Conservation (phyloP, 2,888 invertebrate genomes). For the Acrobasis repandana region DNA sequence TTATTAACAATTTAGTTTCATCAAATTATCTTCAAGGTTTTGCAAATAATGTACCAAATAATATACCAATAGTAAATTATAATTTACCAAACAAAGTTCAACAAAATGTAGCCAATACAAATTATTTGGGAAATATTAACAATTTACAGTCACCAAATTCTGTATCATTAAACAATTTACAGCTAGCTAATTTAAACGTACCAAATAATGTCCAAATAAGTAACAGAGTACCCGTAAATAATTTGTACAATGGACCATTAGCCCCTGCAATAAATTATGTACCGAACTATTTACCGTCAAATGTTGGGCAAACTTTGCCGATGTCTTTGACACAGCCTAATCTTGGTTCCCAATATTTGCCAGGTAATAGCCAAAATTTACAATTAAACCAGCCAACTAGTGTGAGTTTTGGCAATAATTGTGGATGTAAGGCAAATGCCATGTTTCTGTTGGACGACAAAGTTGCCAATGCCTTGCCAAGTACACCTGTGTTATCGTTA, state of each 20-base stretch:
- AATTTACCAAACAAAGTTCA: background rate
- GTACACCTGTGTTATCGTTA: constrained; percentile 21
- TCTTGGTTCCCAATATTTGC: background rate
- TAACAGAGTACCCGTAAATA: constrained; percentile 13
- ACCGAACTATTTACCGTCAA: background rate
- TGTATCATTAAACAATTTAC: constrained; percentile 25
- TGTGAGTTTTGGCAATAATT: constrained; percentile 8
- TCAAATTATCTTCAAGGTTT: background rate
- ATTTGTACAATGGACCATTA: constrained; percentile 7
- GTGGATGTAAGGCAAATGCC: constrained; percentile 9
- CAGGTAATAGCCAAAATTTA: background rate
- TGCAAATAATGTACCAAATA: constrained; percentile 13
- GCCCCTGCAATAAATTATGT: constrained; percentile 13
- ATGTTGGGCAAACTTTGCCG: constrained; percentile 8
- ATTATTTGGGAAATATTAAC: constrained; percentile 10
- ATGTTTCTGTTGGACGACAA: constrained; percentile 19
- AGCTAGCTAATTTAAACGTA: constrained; percentile 27
- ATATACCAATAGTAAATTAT: constrained; percentile 19
- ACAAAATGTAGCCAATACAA: background rate
- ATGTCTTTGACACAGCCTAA: background rate
- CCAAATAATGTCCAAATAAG: background rate
- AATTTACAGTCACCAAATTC: constrained; percentile 14
- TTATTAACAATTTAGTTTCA: background rate
- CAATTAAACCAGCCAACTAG: background rate
- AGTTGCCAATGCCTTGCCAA: constrained; percentile 20